A percentile compares a stretch with the other conserved stretches of the same genome.
Evolutionary conservation across 2,888 invertebrate species (phyloP).

Genomic region (Nemapogon koenigi): DNA sequence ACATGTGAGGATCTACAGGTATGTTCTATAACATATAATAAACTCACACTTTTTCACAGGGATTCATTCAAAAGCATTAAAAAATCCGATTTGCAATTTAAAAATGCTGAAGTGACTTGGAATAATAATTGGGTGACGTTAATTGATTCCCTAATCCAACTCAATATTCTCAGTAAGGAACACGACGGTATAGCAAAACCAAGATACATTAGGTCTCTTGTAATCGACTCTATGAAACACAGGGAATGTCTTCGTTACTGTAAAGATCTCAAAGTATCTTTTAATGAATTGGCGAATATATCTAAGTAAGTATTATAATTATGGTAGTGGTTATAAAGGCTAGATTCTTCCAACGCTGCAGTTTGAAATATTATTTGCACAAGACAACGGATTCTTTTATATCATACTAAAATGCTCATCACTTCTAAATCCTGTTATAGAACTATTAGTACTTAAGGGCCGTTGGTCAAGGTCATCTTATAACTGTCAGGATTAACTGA

Average conservation of each 20-base stretch:
- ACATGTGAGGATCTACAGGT: too few relatives aligned
- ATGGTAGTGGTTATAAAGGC: too few relatives aligned
- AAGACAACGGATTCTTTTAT: too few relatives aligned
- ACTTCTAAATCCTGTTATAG: too few relatives aligned
- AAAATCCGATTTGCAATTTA: slow-evolving; percentile 23
- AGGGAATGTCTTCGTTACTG: slow-evolving; percentile 11
- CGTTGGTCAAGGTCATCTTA: too few relatives aligned
- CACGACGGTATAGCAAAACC: slow-evolving; percentile 69
- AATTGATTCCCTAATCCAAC: slow-evolving; percentile 83
- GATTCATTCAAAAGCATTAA: slow-evolving; percentile 29
- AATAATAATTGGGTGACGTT: slow-evolving; percentile 80
- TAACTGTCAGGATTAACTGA: too few relatives aligned
- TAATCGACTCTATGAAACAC: slow-evolving; percentile 25
- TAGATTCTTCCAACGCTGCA: too few relatives aligned
- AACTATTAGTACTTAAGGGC: too few relatives aligned
- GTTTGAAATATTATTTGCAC: too few relatives aligned
- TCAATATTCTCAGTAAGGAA: slow-evolving; percentile 68
- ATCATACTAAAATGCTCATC: too few relatives aligned
- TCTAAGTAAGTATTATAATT: slow-evolving; percentile 25
- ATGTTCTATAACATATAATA: too few relatives aligned
- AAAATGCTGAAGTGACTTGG: slow-evolving; percentile 60
- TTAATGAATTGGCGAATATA: slow-evolving; percentile 18
- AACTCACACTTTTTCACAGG: slow-evolving; percentile 21
- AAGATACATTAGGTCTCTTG: slow-evolving; percentile 33
- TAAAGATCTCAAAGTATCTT: slow-evolving; percentile 3